Percentiles rank a stretch among this genome's conserved stretches.
Conservation (phyloP, 2,113 vertebrate genomes). For the Sinosuthora webbiana region DNA sequence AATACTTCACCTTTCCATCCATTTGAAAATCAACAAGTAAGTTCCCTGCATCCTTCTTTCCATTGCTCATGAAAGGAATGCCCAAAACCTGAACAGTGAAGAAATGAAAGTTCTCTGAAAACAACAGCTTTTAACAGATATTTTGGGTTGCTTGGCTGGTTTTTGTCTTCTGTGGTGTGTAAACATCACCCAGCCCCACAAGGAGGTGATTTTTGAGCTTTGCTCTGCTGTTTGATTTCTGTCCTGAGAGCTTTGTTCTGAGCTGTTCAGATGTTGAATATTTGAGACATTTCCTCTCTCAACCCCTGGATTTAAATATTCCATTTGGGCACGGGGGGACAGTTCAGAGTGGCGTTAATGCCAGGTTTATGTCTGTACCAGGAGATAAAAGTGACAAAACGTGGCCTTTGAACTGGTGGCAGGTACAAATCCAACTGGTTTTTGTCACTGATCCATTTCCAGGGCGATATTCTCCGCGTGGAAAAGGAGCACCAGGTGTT, state of each 20-base stretch:
- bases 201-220: background rate
- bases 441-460: background rate
- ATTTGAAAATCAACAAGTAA: slow-evolving; percentile 84
- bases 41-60: background rate
- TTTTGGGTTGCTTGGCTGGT: fast-evolving
- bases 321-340: background rate
- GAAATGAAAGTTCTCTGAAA: background rate
- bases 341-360: background rate
- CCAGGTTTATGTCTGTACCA: background rate
- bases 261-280: background rate
- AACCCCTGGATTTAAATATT: background rate
- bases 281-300: background rate
- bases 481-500: slow-evolving; percentile 75
- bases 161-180: background rate
- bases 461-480: slow-evolving; percentile 83
- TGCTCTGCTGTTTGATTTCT: background rate
- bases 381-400: background rate
- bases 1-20: slow-evolving; percentile 82
- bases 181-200: background rate
- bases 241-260: background rate
- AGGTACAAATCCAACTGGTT: fast-evolving
- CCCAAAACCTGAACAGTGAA: background rate
- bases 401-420: background rate
- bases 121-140: background rate
- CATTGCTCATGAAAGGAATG: background rate